Conservation (phyloP, 2,113 vertebrate genomes). For the Syngnathus floridae region DNA sequence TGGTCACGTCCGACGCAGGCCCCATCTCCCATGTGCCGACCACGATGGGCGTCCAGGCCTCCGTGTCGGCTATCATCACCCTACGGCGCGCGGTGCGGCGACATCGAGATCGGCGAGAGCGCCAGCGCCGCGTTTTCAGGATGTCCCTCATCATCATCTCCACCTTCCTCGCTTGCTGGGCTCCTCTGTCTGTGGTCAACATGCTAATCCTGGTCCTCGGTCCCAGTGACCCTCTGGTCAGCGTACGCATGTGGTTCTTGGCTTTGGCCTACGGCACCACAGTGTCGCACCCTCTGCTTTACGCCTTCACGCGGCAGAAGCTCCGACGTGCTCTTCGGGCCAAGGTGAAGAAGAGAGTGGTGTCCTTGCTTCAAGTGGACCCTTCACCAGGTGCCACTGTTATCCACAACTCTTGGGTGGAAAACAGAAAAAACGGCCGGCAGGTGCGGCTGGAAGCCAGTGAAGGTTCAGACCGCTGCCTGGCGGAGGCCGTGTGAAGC, state of each 20-base stretch:
- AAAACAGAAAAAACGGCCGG: conserved; percentile 61
- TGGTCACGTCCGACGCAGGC: conserved; percentile 46
- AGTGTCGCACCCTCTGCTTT: conserved; percentile 71
- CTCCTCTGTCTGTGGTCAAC: conserved; percentile 70
- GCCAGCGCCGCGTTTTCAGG: conserved; percentile 69
- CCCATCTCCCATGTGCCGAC: conserved; percentile 36
- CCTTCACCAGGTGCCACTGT: conserved; percentile 64
- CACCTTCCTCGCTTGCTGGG: conserved; percentile 74
- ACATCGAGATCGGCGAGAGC: conserved; percentile 70
- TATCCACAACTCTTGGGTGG: conserved; percentile 72
- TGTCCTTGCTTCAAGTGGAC: conserved; percentile 74
- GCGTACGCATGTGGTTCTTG: conserved; percentile 74
- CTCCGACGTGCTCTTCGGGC: conserved; percentile 69
- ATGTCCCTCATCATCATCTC: conserved; percentile 76
- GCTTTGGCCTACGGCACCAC: conserved; percentile 74
- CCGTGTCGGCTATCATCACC: conserved; percentile 73
- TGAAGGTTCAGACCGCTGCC: conserved; percentile 71
- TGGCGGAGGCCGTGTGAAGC: conserved; percentile 71
- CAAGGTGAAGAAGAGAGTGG: conserved; percentile 72
- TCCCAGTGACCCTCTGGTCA: conserved; percentile 66
- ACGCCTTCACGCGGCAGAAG: conserved; percentile 75
- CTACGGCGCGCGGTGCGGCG: conserved; percentile 70
- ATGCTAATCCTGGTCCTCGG: conserved; percentile 73
- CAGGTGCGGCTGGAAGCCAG: conserved; percentile 61
- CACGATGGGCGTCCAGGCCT: conserved; percentile 72